Percentiles rank a stretch among this genome's conserved stretches.
Conservation (phyloP, 2,888 invertebrate genomes). For the Callinectes sapidus region DNA sequence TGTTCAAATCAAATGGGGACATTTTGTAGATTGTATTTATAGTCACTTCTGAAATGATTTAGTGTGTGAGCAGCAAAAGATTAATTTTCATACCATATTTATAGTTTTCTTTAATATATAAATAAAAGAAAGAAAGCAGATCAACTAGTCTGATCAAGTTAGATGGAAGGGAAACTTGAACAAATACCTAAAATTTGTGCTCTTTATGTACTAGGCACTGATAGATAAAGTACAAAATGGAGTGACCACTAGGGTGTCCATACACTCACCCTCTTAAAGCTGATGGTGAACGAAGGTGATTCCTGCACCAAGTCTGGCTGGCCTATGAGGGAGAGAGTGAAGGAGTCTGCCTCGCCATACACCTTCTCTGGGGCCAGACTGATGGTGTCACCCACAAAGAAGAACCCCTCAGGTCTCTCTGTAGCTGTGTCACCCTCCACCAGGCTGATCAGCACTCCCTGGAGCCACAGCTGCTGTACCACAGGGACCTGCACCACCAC, state of each 20-base stretch:
- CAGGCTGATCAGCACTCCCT: not conserved
- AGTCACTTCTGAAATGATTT: constrained; percentile 41
- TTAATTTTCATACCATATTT: not conserved
- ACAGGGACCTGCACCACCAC: constrained; percentile 26
- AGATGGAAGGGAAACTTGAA: not conserved
- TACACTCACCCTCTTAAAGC: constrained; percentile 30
- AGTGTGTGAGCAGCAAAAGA: not conserved
- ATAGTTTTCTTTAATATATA: not conserved
- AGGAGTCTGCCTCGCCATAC: constrained; percentile 18
- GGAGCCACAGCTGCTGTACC: constrained; percentile 7
- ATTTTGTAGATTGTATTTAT: constrained; percentile 34
- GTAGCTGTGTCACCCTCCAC: not conserved
- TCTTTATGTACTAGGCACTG: not conserved
- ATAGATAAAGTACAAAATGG: not conserved
- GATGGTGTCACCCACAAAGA: constrained; percentile 26
- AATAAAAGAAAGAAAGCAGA: not conserved
- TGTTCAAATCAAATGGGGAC: not conserved
- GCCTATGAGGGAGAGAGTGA: not conserved
- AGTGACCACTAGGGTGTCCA: not conserved
- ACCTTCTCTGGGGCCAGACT: constrained; percentile 16
- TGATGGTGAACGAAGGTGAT: not conserved
- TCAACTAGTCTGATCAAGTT: no score
- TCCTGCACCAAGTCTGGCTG: constrained; percentile 36
- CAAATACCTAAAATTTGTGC: not conserved
- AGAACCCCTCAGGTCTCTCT: constrained; percentile 2